phyloP scores from a whole-genome alignment of 2,888 invertebrate species.

The Hypselothyrea guttata region DNA sequence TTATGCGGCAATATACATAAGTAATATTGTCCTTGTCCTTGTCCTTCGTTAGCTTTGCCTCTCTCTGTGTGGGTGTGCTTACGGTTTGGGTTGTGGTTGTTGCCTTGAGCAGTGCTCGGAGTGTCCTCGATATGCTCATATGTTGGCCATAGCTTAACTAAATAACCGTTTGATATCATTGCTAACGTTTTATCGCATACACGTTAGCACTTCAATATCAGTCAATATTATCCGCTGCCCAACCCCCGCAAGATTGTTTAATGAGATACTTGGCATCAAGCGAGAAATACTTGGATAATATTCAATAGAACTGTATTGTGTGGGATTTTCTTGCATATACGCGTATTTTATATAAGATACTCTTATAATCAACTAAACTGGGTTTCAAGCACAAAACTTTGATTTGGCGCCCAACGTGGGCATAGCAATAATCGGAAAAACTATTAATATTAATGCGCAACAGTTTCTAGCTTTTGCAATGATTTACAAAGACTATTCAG shows the following conservation, averaged over 20 bases:
- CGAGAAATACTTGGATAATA: neutral
- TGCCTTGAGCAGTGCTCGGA: slow-evolving; percentile 11
- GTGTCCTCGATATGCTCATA: slow-evolving; percentile 31
- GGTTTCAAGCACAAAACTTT: no score
- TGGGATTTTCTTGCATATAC: no score
- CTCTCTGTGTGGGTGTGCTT: neutral
- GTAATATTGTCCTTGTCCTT: slow-evolving; percentile 68
- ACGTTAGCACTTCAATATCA: slow-evolving; percentile 63
- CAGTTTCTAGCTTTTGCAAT: no score
- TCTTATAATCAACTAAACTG: no score
- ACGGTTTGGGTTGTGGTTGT: slow-evolving; percentile 1
- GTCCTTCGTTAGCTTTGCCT: slow-evolving; percentile 30
- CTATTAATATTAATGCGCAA: no score
- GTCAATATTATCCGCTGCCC: slow-evolving; percentile 35
- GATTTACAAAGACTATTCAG: no score
- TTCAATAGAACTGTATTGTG: no score
- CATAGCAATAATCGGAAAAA: no score
- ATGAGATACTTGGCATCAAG: slow-evolving; percentile 37
- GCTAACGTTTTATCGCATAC: slow-evolving; percentile 66
- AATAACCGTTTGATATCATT: slow-evolving; percentile 75
- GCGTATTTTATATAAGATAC: no score
- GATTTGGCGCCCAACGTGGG: no score
- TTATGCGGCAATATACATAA: slow-evolving; percentile 74
- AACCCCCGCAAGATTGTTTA: slow-evolving; percentile 23
- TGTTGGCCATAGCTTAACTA: slow-evolving; percentile 65